Percentiles rank a stretch among this genome's conserved stretches.
Evolutionary conservation across 2,797 vertebrate species (phyloP).

Genomic region (Phyllotis vaccarum): DNA sequence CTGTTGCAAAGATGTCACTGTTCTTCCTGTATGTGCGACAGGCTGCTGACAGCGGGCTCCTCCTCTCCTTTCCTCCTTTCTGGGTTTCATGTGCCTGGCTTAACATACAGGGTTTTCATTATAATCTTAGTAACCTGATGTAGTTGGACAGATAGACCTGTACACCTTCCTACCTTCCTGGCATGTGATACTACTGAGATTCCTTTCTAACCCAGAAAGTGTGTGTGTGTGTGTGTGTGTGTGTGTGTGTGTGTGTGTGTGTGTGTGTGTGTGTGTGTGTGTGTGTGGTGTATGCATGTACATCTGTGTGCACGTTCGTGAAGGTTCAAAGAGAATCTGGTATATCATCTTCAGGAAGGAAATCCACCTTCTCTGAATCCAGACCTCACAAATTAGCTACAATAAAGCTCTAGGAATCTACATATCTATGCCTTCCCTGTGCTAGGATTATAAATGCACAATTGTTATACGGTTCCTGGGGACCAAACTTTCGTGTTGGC

Average conservation of each 20-base stretch:
- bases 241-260: neutral
- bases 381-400: neutral
- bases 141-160: neutral
- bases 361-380: neutral
- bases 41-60: neutral
- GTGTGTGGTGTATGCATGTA: too few relatives aligned
- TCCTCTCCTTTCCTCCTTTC: neutral
- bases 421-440: neutral
- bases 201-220: neutral
- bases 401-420: neutral
- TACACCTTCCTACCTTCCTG: neutral
- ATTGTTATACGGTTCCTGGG: neutral
- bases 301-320: neutral
- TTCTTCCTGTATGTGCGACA: slow-evolving; percentile 17
- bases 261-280: neutral
- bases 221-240: neutral
- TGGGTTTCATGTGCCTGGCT: neutral
- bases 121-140: neutral
- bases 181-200: neutral
- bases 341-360: neutral
- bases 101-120: neutral
- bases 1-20: slow-evolving; percentile 1
- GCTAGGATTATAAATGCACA: neutral
- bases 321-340: neutral
- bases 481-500: neutral